phyloP scores from a whole-genome alignment of 1,140 invertebrate genomes.

The Nasonia longicornis region DNA sequence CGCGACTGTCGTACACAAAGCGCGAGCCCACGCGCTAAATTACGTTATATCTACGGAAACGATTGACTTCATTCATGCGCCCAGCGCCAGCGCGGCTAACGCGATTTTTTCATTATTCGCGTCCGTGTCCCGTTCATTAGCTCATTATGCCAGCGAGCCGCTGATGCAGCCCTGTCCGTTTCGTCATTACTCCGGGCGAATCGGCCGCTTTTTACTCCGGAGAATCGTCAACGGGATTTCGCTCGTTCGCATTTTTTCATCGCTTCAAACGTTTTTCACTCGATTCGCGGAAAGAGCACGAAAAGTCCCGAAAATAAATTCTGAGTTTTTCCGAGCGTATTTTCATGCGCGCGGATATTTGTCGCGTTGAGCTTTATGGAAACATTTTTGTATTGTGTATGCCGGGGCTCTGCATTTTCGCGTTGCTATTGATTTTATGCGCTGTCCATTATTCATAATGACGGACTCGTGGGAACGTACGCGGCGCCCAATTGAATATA shows the following conservation, averaged over 20 bases:
- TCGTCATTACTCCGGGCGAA: background rate
- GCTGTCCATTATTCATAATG: conserved; percentile 42
- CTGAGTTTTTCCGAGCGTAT: background rate
- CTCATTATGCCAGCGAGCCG: background rate
- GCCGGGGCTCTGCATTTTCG: background rate
- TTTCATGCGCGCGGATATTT: background rate
- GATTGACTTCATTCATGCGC: conserved; percentile 31
- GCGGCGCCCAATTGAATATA: conserved; percentile 17
- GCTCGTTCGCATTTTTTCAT: background rate
- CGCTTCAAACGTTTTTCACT: background rate
- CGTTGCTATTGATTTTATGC: conserved; percentile 39
- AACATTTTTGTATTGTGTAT: conserved; percentile 21
- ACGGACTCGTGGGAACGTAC: conserved; percentile 16
- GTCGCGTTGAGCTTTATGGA: conserved; percentile 14
- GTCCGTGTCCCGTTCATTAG: conserved; percentile 6
- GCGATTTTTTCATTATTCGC: conserved; percentile 37
- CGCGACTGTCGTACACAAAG: conserved; percentile 25
- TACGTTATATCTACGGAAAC: conserved; percentile 37
- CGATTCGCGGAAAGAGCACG: background rate
- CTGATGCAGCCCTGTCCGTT: background rate
- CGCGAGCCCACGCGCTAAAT: conserved; percentile 16
- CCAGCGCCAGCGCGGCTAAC: background rate
- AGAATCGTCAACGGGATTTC: background rate
- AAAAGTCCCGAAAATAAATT: too few relatives aligned
- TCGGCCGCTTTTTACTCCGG: background rate